phyloP scores from a whole-genome alignment of 1,140 invertebrate genomes.

The Augochlora pura region DNA sequence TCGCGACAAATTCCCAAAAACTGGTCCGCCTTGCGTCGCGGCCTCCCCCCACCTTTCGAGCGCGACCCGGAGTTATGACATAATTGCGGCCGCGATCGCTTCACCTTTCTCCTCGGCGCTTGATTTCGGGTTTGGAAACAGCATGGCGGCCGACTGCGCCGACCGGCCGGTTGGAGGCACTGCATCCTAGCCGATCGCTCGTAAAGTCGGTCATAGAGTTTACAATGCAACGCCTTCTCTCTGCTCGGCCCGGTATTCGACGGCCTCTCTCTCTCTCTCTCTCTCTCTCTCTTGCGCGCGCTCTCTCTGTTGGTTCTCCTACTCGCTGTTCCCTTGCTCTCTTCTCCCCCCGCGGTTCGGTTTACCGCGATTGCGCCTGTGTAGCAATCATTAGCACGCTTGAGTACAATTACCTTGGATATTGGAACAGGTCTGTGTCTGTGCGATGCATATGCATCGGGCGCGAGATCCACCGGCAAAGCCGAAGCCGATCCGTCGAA shows the following conservation, averaged over 20 bases:
- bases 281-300: no score
- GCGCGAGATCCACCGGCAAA: constrained; percentile 49
- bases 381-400: constrained; percentile 62
- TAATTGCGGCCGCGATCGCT: constrained; percentile 28
- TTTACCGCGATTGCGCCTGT: constrained; percentile 57
- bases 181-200: constrained; percentile 43
- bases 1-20: no score
- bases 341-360: constrained; percentile 34
- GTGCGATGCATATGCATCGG: constrained; percentile 53
- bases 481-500: constrained; percentile 38
- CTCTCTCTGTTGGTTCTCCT: no score
- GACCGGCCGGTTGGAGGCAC: constrained; percentile 43
- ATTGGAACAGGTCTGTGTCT: constrained; percentile 49
- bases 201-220: constrained; percentile 50
- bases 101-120: constrained; percentile 59
- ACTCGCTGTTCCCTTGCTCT: no score
- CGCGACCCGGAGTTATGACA: constrained; percentile 25
- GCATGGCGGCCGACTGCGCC: constrained; percentile 38
- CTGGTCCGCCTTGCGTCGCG: no score
- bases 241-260: constrained; percentile 7
- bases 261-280: background rate
- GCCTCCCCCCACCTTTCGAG: no score
- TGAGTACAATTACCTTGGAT: constrained; percentile 62
- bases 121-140: constrained; percentile 63
- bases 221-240: constrained; percentile 46